These are phyloP conservation scores for Bubo scandiacus DNA, from an alignment of 2,113 vertebrate species.

Conservation along the genomic window DNA sequence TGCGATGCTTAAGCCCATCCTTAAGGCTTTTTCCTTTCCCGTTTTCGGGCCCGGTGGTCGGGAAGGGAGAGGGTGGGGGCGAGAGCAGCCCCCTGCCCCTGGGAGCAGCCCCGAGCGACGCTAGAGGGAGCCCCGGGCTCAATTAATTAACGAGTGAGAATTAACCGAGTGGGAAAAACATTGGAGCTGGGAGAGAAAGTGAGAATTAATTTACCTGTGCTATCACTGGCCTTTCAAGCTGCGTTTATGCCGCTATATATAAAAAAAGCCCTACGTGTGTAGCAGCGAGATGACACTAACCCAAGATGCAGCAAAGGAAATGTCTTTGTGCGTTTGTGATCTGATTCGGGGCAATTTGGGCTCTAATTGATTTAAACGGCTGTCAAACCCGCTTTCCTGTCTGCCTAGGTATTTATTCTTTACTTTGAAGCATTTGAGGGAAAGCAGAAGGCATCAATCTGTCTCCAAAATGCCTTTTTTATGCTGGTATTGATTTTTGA, in stretches of 20 bases:
- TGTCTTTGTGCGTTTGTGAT: accelerated
- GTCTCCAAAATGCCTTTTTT: background rate
- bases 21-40: background rate
- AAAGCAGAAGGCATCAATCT: background rate
- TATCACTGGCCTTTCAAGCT: background rate
- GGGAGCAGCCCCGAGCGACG: background rate
- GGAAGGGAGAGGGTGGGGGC: background rate
- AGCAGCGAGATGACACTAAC: accelerated
- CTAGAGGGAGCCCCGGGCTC: slow-evolving; percentile 58
- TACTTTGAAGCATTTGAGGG: background rate
- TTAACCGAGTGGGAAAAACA: background rate
- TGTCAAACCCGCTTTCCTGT: background rate
- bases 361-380: background rate
- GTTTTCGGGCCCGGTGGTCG: accelerated
- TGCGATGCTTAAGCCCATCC: background rate
- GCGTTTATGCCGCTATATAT: background rate
- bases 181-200: too few species aligned
- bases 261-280: accelerated
- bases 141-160: background rate
- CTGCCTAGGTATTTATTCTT: background rate
- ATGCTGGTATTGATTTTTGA: background rate
- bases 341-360: background rate
- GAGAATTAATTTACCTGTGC: background rate
- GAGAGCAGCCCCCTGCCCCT: background rate
- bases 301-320: background rate